phyloP scores from a whole-genome alignment of 2,888 invertebrate genomes.

The Tridacna crocea region DNA sequence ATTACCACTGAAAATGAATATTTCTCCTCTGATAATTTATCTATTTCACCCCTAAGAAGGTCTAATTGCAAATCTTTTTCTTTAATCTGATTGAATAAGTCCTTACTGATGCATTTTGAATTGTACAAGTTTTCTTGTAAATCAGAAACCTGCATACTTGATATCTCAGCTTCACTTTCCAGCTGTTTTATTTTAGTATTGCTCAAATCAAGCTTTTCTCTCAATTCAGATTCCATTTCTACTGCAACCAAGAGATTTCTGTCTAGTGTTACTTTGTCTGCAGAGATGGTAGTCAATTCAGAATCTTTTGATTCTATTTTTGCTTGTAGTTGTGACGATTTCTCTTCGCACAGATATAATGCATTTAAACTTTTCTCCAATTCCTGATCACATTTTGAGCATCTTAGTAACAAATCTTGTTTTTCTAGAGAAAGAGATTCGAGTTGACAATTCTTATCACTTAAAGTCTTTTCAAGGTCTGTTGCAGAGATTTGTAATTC shows the following conservation, averaged over 20 bases:
- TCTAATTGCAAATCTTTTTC: conserved; percentile 17
- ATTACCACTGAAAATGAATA: conserved; percentile 29
- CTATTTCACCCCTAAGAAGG: conserved; percentile 12
- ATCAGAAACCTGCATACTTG: conserved; percentile 26
- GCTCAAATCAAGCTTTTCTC: not conserved
- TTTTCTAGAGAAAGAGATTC: conserved; percentile 52
- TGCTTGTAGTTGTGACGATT: conserved; percentile 8
- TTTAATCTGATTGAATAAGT: conserved; percentile 24
- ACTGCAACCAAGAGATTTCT: not conserved
- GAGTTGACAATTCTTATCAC: conserved; percentile 45
- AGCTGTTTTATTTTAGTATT: conserved; percentile 20
- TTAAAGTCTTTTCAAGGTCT: conserved; percentile 41
- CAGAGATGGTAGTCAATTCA: not conserved
- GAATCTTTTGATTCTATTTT: not conserved
- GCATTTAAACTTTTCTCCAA: conserved; percentile 13
- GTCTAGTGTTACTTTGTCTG: conserved; percentile 3
- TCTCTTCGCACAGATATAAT: not conserved
- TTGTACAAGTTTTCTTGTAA: conserved; percentile 23
- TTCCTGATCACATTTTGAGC: conserved; percentile 42
- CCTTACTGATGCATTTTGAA: conserved; percentile 29
- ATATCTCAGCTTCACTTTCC: conserved; percentile 22
- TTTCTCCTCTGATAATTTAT: conserved; percentile 15
- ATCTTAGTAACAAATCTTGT: conserved; percentile 41
- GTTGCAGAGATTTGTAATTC: conserved; percentile 29
- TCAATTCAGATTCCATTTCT: conserved; percentile 18